Evolutionary conservation across 1,140 invertebrate species (phyloP).

Genomic region (Nebria ingens): DNA sequence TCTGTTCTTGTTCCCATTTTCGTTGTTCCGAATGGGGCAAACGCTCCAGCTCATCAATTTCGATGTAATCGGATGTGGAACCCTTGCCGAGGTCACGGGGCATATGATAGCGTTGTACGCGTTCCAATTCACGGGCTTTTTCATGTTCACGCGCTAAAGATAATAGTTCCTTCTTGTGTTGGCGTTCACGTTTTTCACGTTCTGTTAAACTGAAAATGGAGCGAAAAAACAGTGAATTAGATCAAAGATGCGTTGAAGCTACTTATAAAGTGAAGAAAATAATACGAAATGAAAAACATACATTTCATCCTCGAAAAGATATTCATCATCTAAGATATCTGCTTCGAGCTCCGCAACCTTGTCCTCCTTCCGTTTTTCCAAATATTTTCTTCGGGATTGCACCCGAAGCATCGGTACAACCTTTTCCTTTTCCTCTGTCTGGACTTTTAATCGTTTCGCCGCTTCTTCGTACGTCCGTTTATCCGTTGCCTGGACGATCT

Average conservation of each 20-base stretch:
- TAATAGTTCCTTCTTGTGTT: constrained; percentile 87
- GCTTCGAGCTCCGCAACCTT: constrained; percentile 93
- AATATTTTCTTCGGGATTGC: constrained; percentile 87
- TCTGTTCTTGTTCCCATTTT: constrained; percentile 97
- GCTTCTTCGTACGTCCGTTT: constrained; percentile 82
- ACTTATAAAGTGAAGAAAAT: constrained; percentile 2
- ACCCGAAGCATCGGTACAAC: constrained; percentile 78
- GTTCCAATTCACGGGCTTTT: constrained; percentile 82
- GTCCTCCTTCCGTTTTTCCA: constrained; percentile 91
- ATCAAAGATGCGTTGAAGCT: constrained; percentile 5
- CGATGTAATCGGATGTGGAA: constrained; percentile 64
- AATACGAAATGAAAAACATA: constrained; percentile 40
- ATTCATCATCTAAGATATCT: constrained; percentile 94
- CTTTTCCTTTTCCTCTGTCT: constrained; percentile 74
- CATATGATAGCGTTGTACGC: constrained; percentile 88
- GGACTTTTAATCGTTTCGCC: constrained; percentile 79
- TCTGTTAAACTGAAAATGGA: constrained; percentile 70
- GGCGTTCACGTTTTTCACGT: constrained; percentile 68
- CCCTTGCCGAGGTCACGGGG: constrained; percentile 66
- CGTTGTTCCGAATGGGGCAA: constrained; percentile 86
- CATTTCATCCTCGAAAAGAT: constrained; percentile 81
- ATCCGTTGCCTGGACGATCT: constrained; percentile 62
- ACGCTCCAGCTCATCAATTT: constrained; percentile 79
- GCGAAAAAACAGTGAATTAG: neutral
- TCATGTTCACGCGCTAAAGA: constrained; percentile 92